Conservation (phyloP, 2,797 vertebrate genomes). For the Helicolenus hilgendorfi region DNA sequence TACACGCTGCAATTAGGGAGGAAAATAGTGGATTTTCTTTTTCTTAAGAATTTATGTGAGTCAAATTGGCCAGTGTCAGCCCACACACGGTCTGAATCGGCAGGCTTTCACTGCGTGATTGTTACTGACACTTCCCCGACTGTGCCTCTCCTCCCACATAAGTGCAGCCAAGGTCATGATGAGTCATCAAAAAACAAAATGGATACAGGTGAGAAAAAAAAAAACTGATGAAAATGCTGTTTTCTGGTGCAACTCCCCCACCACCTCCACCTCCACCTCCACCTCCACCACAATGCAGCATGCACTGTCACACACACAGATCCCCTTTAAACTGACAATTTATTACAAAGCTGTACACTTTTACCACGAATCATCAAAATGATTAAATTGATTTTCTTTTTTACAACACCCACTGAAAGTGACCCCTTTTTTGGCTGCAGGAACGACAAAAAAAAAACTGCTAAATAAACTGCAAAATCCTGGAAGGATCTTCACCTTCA, state of each 20-base stretch:
- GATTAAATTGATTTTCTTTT: not conserved
- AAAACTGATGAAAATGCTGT: constrained; percentile 35
- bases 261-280: not conserved
- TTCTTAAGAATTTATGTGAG: constrained; percentile 1
- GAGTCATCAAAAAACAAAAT: constrained; percentile 65
- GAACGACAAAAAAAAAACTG: constrained; percentile 14
- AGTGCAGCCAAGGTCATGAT: constrained; percentile 65
- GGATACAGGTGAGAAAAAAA: constrained; percentile 35
- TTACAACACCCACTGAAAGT: not conserved
- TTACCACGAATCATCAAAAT: not conserved
- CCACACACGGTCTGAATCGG: constrained; percentile 22
- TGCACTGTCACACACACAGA: constrained; percentile 9
- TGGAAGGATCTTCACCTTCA: not conserved
- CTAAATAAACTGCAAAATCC: not conserved
- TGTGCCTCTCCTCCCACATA: constrained; percentile 39
- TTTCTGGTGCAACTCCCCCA: not conserved
- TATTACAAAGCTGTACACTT: not conserved
- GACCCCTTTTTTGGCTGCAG: not conserved
- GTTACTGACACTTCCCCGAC: constrained; percentile 51
- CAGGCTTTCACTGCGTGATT: constrained; percentile 54
- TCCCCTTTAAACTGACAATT: not conserved
- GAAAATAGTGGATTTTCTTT: not conserved
- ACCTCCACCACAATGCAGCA: not conserved
- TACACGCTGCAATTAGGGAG: not conserved
- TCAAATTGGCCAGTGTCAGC: constrained; percentile 29